Base-by-base conservation (phyloP, 2,113 vertebrate species). In the Phoxinus phoxinus region DNA sequence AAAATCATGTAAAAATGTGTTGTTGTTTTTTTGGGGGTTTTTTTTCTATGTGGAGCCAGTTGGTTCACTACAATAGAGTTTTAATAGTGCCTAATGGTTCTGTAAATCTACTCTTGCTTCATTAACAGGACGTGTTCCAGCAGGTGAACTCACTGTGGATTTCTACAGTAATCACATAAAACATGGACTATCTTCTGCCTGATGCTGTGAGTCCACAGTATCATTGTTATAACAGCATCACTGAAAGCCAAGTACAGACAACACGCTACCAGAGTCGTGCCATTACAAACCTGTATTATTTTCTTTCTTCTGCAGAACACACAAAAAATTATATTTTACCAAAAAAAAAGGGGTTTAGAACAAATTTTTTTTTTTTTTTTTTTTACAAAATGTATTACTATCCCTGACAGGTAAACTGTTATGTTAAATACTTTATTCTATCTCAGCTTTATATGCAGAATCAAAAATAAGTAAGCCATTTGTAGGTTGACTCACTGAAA, bases 171-270 rank as follows among this genome's bases (percentile, higher is more conserved):
- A 65, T 81, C 35, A 81, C 30, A 37, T 61, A 41, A 79, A 76
- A 56, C 10, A 32, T 76, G 3, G 74, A 32, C 77, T 30, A 23
- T 79, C 30, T 59, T 6, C 37, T 65, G n/a, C 7, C 6, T 63
- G 53, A n/a, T 25, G 30, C 37, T 27, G 13, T 5, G 44, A 75
- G 41, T 63, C 58, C 7, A 44, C 35, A 63, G 77, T 30, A 17
- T 80, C n/a, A 63, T 27, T 9, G 3, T 46, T 3, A 56, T 8
- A 41, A 79, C 76, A 79, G 76, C 56, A 79, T 79, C 76, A 61
- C 11, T n/a, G 35, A 61, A 80, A 59, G 72, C 13, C 1, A 75
- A 35, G 19, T 23, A 27, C 44, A n/a, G n/a, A 27, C 2, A 75
- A 48, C 32, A 56, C 0, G 1, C 53, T 56, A 21, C 53, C 19